phyloP scores from a whole-genome alignment of 1,140 invertebrate genomes.

The Drosophila pachea region DNA sequence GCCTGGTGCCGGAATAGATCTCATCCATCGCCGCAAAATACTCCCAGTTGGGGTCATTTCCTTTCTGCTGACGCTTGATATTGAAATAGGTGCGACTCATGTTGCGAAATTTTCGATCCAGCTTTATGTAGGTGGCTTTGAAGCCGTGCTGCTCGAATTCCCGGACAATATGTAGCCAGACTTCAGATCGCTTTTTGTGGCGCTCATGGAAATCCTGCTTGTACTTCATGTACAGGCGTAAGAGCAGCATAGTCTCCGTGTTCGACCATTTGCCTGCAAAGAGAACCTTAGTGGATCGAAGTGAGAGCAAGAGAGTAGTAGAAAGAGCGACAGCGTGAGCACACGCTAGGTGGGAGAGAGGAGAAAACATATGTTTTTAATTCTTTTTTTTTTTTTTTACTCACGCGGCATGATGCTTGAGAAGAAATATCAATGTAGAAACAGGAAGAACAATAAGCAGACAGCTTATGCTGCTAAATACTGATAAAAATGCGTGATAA shows the following conservation, averaged over 20 bases:
- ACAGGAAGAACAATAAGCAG: not conserved
- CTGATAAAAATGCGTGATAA: conserved; percentile 3
- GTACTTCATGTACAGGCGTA: conserved; percentile 24
- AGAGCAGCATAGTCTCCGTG: conserved; percentile 1
- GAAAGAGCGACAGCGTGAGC: no score
- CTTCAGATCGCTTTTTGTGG: not conserved
- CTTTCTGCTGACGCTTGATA: conserved; percentile 10
- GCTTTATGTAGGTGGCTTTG: conserved; percentile 12
- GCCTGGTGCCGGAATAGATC: conserved; percentile 6
- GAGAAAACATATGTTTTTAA: not conserved
- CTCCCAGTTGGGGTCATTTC: conserved; percentile 7
- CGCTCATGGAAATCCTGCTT: conserved; percentile 3
- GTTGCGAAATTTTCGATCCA: conserved; percentile 31
- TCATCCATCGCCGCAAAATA: conserved; percentile 16
- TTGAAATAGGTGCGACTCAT: conserved; percentile 32
- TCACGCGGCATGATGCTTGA: conserved; percentile 15
- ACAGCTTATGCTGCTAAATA: not conserved
- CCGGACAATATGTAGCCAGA: conserved; percentile 14
- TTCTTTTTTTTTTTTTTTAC: conserved; percentile 2
- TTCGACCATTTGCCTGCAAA: conserved; percentile 12
- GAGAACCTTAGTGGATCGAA: no score
- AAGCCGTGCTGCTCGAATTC: conserved; percentile 14
- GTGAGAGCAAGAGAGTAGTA: not conserved
- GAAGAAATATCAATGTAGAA: not conserved
- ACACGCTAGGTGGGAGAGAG: not conserved